Conservation (phyloP, 1,140 invertebrate species). For the Laupala kohalensis region DNA sequence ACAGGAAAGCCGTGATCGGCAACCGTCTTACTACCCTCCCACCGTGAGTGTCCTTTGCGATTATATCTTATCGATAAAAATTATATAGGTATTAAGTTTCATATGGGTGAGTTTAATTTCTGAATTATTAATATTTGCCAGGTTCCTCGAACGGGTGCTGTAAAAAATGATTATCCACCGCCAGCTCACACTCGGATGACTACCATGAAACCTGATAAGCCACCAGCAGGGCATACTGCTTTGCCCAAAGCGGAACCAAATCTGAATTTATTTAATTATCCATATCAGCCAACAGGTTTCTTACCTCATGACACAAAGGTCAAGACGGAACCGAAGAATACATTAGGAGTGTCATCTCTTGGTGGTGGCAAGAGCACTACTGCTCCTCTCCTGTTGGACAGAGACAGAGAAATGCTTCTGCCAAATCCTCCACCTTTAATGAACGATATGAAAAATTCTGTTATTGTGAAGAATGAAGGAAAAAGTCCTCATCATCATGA, state of each 20-base stretch:
- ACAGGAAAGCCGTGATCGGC: constrained; percentile 7
- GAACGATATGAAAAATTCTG: constrained; percentile 56
- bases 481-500: constrained; percentile 39
- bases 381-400: not conserved
- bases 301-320: constrained; percentile 35
- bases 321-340: constrained; percentile 33
- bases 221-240: constrained; percentile 35
- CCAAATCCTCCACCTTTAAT: constrained; percentile 45
- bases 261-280: constrained; percentile 54
- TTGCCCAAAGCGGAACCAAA: constrained; percentile 58
- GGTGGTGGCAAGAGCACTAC: not conserved
- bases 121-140: not conserved
- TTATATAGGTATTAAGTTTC: not conserved
- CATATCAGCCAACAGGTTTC: constrained; percentile 38
- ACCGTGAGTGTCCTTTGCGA: not conserved
- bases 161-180: constrained; percentile 40
- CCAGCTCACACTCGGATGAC: constrained; percentile 37
- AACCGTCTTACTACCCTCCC: not conserved
- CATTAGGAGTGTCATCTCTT: constrained; percentile 18
- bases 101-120: not conserved
- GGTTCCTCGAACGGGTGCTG: constrained; percentile 24
- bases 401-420: constrained; percentile 19
- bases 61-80: not conserved
- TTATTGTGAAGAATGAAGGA: constrained; percentile 63
- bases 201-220: constrained; percentile 36